A percentile compares a stretch with the other conserved stretches of the same genome.
Evolutionary conservation across 2,888 invertebrate species (phyloP).

Genomic region (Melanostoma mellinum): DNA sequence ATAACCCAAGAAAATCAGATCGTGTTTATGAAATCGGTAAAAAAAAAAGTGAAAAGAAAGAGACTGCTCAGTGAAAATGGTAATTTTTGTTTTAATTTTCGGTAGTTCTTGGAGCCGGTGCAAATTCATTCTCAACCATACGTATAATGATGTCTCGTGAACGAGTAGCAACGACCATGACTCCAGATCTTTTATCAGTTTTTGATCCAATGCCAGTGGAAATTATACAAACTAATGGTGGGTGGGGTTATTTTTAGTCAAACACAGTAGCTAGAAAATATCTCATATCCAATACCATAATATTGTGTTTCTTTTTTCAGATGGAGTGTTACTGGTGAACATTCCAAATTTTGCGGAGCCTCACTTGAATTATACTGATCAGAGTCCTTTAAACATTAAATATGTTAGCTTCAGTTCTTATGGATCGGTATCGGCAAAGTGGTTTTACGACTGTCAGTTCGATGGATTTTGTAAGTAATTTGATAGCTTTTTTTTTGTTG

Average conservation of each 20-base stretch:
- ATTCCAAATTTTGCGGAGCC: slow-evolving; percentile 85
- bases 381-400: slow-evolving; percentile 84
- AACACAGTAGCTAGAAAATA: not conserved
- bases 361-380: slow-evolving; percentile 85
- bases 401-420: slow-evolving; percentile 88
- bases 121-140: slow-evolving; percentile 87
- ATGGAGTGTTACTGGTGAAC: slow-evolving; percentile 85
- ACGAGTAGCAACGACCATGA: slow-evolving; percentile 84
- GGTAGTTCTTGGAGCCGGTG: slow-evolving; percentile 86
- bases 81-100: not conserved
- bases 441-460: slow-evolving; percentile 86
- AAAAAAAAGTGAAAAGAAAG: too few species aligned
- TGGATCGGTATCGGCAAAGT: slow-evolving; percentile 86
- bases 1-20: slow-evolving; percentile 82
- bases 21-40: slow-evolving; percentile 87
- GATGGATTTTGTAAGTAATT: slow-evolving; percentile 77
- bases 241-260: slow-evolving; percentile 14
- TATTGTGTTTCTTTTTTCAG: slow-evolving; percentile 78
- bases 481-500: slow-evolving; percentile 8
- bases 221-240: slow-evolving; percentile 85
- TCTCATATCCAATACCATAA: not conserved
- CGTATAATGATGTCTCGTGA: slow-evolving; percentile 84
- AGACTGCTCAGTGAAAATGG: too few species aligned
- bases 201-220: slow-evolving; percentile 86
- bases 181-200: slow-evolving; percentile 84